These are phyloP conservation scores for Erannis defoliaria DNA, from an alignment of 2,888 invertebrate species.

Conservation along the genomic window DNA sequence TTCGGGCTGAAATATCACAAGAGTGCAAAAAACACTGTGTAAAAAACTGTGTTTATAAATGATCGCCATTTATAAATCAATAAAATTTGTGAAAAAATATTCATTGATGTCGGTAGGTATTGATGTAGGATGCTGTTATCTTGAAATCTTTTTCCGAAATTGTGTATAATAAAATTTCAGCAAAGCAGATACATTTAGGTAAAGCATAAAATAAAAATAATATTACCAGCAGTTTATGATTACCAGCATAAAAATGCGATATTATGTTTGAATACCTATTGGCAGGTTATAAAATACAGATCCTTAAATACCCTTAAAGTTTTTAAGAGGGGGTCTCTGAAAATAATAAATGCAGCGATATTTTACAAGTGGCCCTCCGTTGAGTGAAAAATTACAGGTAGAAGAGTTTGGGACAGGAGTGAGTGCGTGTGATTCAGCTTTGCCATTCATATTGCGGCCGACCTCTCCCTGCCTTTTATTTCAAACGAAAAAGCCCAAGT, in stretches of 20 bases:
- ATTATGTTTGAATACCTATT: slow-evolving; percentile 17
- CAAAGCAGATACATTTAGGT: too few species aligned
- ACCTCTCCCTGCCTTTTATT: slow-evolving; percentile 26
- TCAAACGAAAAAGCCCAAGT: slow-evolving; percentile 22
- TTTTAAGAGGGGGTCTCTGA: slow-evolving; percentile 33
- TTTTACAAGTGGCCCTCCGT: slow-evolving; percentile 29
- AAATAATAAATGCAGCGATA: slow-evolving; percentile 33
- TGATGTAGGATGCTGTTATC: too few species aligned
- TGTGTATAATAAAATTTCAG: too few species aligned
- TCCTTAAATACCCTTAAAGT: slow-evolving; percentile 30
- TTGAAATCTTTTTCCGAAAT: too few species aligned
- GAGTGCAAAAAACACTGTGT: not conserved
- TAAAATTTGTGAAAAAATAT: too few species aligned
- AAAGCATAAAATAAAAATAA: not conserved
- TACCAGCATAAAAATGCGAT: slow-evolving; percentile 11
- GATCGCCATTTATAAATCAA: not conserved
- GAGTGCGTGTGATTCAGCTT: slow-evolving; percentile 27
- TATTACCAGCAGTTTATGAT: slow-evolving; percentile 31
- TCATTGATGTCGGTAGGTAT: too few species aligned
- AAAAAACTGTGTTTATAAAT: not conserved
- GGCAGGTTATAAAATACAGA: slow-evolving; percentile 38
- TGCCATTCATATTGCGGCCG: slow-evolving; percentile 32
- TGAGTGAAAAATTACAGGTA: slow-evolving; percentile 38
- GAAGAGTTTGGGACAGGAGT: slow-evolving; percentile 31
- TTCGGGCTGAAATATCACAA: slow-evolving; percentile 3